A percentile compares a stretch with the other conserved stretches of the same genome.
phyloP scores from a whole-genome alignment of 2,797 vertebrate genomes.

The Pitangus sulphuratus region DNA sequence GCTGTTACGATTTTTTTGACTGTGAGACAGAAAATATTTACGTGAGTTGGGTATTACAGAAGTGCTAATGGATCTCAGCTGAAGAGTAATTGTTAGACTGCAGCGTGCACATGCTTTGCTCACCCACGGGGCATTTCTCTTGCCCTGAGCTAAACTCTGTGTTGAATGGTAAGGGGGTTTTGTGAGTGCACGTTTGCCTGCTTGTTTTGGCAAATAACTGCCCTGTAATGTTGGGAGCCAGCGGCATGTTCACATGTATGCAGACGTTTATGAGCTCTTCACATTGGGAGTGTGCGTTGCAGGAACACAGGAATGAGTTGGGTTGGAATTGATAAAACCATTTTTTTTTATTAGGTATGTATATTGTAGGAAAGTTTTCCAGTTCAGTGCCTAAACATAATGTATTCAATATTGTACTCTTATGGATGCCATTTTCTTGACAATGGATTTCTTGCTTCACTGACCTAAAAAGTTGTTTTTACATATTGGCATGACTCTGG shows the following conservation, averaged over 20 bases:
- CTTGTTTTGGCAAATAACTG: background rate
- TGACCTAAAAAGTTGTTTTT: conserved; percentile 67
- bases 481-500: background rate
- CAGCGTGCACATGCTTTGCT: background rate
- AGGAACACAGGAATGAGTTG: background rate
- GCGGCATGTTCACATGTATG: background rate
- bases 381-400: conserved; percentile 5
- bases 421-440: conserved; percentile 46
- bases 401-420: background rate
- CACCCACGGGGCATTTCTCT: conserved; percentile 22
- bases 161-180: background rate
- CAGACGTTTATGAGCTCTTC: background rate
- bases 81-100: background rate
- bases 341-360: background rate
- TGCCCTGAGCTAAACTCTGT: background rate
- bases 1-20: background rate
- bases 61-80: background rate
- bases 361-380: conserved; percentile 2
- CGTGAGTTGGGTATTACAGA: background rate
- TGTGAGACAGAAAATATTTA: background rate
- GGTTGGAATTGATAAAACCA: background rate
- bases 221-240: background rate
- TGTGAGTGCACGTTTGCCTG: background rate
- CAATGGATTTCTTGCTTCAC: conserved; percentile 57
- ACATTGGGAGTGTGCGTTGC: background rate